Evolutionary conservation across 2,888 invertebrate genomes (phyloP).

Genomic region (Lingula anatina): DNA sequence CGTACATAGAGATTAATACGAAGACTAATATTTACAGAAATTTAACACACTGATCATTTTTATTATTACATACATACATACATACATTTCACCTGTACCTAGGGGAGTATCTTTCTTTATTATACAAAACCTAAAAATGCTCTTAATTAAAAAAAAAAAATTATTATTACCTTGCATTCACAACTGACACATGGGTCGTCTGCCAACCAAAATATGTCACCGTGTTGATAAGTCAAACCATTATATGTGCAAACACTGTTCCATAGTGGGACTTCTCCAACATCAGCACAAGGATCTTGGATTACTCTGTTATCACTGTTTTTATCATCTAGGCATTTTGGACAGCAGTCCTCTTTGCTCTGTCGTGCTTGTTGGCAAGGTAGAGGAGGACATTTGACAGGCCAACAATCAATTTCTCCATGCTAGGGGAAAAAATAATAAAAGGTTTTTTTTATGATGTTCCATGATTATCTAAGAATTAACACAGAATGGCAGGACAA

Average conservation of each 20-base stretch:
- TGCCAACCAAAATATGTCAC: constrained; percentile 25
- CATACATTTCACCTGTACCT: no score
- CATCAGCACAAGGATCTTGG: constrained; percentile 6
- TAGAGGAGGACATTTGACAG: constrained; percentile 73
- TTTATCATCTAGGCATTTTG: constrained; percentile 61
- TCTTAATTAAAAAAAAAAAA: no score
- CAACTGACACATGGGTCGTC: constrained; percentile 42
- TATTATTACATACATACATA: not conserved
- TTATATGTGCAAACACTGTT: constrained; percentile 20
- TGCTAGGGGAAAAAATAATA: constrained; percentile 56
- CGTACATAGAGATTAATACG: no score
- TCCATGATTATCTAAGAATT: no score
- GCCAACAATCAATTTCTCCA: constrained; percentile 86
- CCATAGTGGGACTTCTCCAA: constrained; percentile 26
- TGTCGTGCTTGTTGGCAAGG: constrained; percentile 63
- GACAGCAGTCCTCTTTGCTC: constrained; percentile 67
- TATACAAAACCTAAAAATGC: no score
- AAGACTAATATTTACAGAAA: no score
- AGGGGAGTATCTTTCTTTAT: no score
- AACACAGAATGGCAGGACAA: no score
- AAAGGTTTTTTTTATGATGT: no score
- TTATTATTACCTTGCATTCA: constrained; percentile 44
- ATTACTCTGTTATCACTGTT: constrained; percentile 22
- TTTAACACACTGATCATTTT: not conserved
- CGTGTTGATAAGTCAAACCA: constrained; percentile 19